Conservation (phyloP, 2,888 invertebrate species). For the Acleris holmiana region DNA sequence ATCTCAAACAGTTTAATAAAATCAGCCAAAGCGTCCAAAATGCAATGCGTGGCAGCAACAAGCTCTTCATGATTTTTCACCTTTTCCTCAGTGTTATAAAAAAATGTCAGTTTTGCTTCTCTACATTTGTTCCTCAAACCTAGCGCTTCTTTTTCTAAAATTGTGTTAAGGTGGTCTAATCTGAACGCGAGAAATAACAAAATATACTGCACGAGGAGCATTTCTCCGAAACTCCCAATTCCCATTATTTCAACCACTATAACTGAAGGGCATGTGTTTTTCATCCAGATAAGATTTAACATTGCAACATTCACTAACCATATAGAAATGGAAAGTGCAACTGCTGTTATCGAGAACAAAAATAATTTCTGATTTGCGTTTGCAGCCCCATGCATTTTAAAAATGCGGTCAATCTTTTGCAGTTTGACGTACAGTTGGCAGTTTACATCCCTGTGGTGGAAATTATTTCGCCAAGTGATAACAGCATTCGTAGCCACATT, state of each 20-base stretch:
- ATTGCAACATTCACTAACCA: slow-evolving; percentile 42
- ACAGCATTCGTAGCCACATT: slow-evolving; percentile 46
- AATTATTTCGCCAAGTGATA: slow-evolving; percentile 50
- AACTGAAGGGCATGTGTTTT: slow-evolving; percentile 46
- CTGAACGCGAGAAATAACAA: slow-evolving; percentile 50
- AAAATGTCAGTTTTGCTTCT: slow-evolving; percentile 4
- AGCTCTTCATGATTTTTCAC: slow-evolving; percentile 39
- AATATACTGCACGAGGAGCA: slow-evolving; percentile 49
- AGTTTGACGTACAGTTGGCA: slow-evolving; percentile 63
- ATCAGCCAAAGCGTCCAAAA: slow-evolving; percentile 55
- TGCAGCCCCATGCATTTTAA: slow-evolving; percentile 50
- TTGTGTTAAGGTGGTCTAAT: slow-evolving; percentile 52
- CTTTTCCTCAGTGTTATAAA: slow-evolving; percentile 3
- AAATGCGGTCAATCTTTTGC: slow-evolving; percentile 59
- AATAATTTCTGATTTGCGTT: slow-evolving; percentile 47
- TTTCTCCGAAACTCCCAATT: slow-evolving; percentile 49
- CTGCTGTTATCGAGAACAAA: slow-evolving; percentile 32
- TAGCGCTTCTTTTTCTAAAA: slow-evolving; percentile 41
- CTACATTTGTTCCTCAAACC: slow-evolving; percentile 7
- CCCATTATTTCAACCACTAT: slow-evolving; percentile 43
- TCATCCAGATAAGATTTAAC: slow-evolving; percentile 46
- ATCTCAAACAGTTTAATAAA: slow-evolving; percentile 55
- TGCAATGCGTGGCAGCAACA: slow-evolving; percentile 48
- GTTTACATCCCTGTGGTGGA: slow-evolving; percentile 40
- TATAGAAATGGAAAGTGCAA: slow-evolving; percentile 20